Evolutionary conservation across 2,113 vertebrate genomes (phyloP).

Genomic region (Sterna hirundo): DNA sequence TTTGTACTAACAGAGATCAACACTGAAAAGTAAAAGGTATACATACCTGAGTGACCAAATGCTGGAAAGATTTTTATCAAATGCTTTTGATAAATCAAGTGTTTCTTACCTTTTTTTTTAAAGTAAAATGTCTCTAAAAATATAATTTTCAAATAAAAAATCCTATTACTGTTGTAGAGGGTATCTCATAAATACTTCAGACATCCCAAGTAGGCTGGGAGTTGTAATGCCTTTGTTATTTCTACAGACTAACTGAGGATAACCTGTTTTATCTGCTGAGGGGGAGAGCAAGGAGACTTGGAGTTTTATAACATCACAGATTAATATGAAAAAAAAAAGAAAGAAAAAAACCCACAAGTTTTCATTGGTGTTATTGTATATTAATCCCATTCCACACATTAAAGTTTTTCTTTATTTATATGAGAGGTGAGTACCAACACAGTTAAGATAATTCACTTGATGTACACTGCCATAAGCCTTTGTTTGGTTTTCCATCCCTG

Average conservation of each 20-base stretch:
- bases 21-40: background rate
- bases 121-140: background rate
- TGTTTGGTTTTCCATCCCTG: constrained; percentile 40
- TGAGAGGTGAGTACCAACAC: constrained; percentile 31
- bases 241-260: background rate
- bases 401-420: constrained; percentile 39
- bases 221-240: constrained; percentile 6
- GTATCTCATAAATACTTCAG: constrained; percentile 18
- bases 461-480: constrained; percentile 47
- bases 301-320: background rate
- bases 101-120: background rate
- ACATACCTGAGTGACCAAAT: background rate
- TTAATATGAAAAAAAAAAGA: background rate
- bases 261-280: background rate
- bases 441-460: constrained; percentile 42
- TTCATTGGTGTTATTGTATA: constrained; percentile 16
- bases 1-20: background rate
- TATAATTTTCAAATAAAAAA: background rate
- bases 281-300: background rate
- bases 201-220: background rate
- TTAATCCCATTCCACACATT: background rate
- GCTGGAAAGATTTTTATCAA: background rate
- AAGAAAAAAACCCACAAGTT: background rate
- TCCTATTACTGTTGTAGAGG: background rate
- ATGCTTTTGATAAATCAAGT: background rate